phyloP scores from a whole-genome alignment of 2,797 vertebrate species.

The Urosaurus nigricauda region DNA sequence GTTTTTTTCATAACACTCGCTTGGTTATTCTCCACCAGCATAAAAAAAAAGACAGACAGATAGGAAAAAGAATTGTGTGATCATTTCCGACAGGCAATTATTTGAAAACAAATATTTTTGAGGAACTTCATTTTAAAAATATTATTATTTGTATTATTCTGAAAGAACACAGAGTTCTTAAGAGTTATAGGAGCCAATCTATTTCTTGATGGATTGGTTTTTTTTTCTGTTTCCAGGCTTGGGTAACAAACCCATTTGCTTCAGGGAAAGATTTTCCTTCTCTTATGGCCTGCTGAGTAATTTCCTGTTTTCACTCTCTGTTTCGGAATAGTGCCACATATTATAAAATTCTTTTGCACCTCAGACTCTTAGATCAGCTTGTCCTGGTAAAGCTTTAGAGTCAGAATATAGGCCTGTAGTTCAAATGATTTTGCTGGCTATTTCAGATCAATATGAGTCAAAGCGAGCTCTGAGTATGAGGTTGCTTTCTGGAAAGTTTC shows the following conservation, averaged over 20 bases:
- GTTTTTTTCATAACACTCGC: neutral
- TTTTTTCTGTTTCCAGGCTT: neutral
- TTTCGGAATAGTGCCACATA: neutral
- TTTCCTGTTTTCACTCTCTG: constrained; percentile 31
- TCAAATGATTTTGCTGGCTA: neutral
- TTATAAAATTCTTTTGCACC: neutral
- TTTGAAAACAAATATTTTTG: constrained; percentile 18
- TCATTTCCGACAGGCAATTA: constrained; percentile 26
- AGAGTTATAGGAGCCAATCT: constrained; percentile 12
- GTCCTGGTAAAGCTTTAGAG: neutral
- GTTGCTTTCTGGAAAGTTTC: neutral
- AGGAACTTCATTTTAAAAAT: neutral
- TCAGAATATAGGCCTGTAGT: no score
- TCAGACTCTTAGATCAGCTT: accelerated
- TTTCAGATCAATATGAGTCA: neutral
- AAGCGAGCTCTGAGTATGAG: neutral
- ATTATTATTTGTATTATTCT: neutral
- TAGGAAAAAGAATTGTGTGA: neutral
- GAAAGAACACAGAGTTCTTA: accelerated
- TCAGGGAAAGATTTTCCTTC: neutral
- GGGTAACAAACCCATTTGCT: neutral
- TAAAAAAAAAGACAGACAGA: neutral
- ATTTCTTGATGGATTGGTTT: neutral
- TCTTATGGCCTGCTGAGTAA: neutral
- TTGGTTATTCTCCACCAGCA: neutral